A percentile compares a stretch with the other conserved stretches of the same genome.
Conservation (phyloP, 2,797 vertebrate genomes). For the Microctenopoma stevenorrisi region DNA sequence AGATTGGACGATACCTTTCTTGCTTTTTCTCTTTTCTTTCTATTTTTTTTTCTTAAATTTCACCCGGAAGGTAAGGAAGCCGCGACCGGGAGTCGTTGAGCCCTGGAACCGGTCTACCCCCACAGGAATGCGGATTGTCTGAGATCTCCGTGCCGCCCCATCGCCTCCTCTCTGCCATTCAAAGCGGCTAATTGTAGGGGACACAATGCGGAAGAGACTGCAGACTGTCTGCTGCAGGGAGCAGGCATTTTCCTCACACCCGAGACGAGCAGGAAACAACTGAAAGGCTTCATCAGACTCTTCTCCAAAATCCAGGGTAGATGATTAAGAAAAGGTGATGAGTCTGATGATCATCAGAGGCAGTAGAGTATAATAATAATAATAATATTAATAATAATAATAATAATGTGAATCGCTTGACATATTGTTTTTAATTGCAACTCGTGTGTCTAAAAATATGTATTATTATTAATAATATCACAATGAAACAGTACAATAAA, state of each 20-base stretch:
- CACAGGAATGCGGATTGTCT: slow-evolving; percentile 95
- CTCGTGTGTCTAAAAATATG: not conserved
- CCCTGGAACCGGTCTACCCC: slow-evolving; percentile 93
- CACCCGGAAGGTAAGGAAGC: slow-evolving; percentile 79
- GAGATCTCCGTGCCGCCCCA: slow-evolving; percentile 88
- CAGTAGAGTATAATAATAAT: not conserved
- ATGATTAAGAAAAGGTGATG: slow-evolving; percentile 17
- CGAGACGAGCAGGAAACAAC: slow-evolving; percentile 58
- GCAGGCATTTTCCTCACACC: slow-evolving; percentile 58
- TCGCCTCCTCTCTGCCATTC: slow-evolving; percentile 86
- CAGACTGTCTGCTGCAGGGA: slow-evolving; percentile 78
- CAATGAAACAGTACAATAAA: not conserved
- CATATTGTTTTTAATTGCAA: not conserved
- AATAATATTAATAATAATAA: slow-evolving; percentile 9
- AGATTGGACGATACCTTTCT: slow-evolving; percentile 54
- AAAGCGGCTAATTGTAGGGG: slow-evolving; percentile 86
- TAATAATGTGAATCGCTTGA: not conserved
- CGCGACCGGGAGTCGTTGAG: slow-evolving; percentile 86
- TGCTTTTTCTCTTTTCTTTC: slow-evolving; percentile 2
- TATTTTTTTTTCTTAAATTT: slow-evolving; percentile 37
- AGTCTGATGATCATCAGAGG: not conserved
- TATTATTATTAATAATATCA: slow-evolving; percentile 9
- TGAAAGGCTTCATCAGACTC: slow-evolving; percentile 44
- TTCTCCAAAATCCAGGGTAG: slow-evolving; percentile 15
- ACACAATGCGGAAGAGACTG: slow-evolving; percentile 80